Conservation (phyloP, 35 echinoderm and acorn worm genomes). For the Heliocidaris tuberculata region DNA sequence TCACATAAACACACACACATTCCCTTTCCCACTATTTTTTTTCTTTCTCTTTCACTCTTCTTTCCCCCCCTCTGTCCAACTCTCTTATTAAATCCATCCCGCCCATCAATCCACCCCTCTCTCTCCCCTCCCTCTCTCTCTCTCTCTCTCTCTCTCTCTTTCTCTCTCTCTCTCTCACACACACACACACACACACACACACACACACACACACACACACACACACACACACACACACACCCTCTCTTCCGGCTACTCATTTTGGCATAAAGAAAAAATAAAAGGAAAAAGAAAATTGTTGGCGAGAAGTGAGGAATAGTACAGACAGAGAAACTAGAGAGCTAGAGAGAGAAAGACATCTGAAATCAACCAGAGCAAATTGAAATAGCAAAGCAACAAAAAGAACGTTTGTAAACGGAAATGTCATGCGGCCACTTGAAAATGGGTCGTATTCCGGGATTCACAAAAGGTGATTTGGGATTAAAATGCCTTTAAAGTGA, state of each 20-base stretch:
- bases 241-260: too few species aligned
- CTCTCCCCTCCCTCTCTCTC: background rate
- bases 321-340: background rate
- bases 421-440: background rate
- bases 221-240: too few species aligned
- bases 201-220: too few species aligned
- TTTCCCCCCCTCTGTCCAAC: background rate
- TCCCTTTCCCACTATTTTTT: background rate
- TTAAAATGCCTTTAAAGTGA: background rate
- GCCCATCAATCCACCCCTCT: background rate
- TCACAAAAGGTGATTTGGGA: background rate
- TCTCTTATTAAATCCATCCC: background rate
- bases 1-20: background rate
- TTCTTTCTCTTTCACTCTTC: background rate
- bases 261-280: too few species aligned
- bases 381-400: background rate
- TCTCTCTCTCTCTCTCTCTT: background rate
- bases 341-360: background rate
- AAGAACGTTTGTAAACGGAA: slow-evolving; percentile 10
- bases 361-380: background rate
- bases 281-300: too few species aligned
- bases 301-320: background rate
- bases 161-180: too few species aligned
- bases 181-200: too few species aligned
- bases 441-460: background rate